A percentile compares a stretch with the other conserved stretches of the same genome.
These are phyloP conservation scores for Drosophila koepferae DNA, from an alignment of 2,888 invertebrate genomes.

Conservation along the genomic window DNA sequence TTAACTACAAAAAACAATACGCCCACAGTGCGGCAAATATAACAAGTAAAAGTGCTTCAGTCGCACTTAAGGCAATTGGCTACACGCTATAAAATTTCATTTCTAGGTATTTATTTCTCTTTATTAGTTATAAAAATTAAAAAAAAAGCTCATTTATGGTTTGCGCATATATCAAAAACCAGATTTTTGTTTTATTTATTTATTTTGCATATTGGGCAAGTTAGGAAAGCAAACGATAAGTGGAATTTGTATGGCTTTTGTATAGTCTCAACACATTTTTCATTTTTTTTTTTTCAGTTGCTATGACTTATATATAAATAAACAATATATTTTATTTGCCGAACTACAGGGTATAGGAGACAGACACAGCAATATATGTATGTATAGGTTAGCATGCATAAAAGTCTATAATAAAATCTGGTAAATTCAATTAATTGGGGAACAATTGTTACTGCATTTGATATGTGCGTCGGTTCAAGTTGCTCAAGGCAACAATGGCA, in stretches of 20 bases:
- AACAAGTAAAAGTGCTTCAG: conserved; percentile 8
- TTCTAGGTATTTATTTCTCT: not conserved
- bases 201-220: conserved; percentile 1
- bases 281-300: not conserved
- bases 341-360: conserved; percentile 1
- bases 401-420: conserved; percentile 65
- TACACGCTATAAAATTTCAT: not conserved
- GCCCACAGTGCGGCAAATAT: conserved; percentile 35
- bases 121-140: not conserved
- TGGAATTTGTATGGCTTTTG: conserved; percentile 3
- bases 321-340: not conserved
- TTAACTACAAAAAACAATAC: conserved; percentile 7
- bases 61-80: conserved; percentile 3
- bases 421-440: conserved; percentile 64
- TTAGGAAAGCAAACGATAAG: not conserved
- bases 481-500: conserved; percentile 13
- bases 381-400: conserved; percentile 10
- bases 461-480: not conserved
- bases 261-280: not conserved
- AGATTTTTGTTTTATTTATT: conserved; percentile 6
- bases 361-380: not conserved
- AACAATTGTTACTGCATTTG: conserved; percentile 38
- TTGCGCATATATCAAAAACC: not conserved
- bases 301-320: not conserved
- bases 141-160: not conserved